Evolutionary conservation across 2,797 vertebrate species (phyloP), one percentile per base, ranked within the genome.

Genomic region (Propithecus deckenii): DNA sequence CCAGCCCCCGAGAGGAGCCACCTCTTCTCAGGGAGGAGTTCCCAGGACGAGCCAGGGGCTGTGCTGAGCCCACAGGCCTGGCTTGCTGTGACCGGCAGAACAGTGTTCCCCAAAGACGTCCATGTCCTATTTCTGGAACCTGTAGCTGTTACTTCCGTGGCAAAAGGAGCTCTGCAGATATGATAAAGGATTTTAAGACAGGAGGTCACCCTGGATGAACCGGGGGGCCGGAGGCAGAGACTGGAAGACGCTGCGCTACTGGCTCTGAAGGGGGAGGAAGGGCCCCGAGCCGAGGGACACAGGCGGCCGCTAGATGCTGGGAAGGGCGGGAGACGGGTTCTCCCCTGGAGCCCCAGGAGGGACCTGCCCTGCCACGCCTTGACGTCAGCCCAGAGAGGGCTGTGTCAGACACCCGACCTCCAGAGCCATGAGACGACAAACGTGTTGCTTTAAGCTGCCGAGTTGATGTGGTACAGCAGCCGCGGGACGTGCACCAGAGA

Each of bases 11-110:
- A 23, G 10, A 6, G 4, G 7, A 38, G 22, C 76, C 52, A 41
- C 46, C 48, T 35, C 0, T 28, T 2, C n/a, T 35, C 28, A 28
- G 18, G 43, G 43, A 30, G 28, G 79, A 79, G 35, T 23, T 38
- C 52, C 14, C 0, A 0, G n/a, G 0, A 17, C 1, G 38, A 17
- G 23, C 2, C 23, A 55, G 35, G 65, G 23, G 8, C 50, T 41
- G 48, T n/a, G 48, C 74, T 18, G 7, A 23, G 76, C 50, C 50
- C 50, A 15, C 8, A 18, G 86, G 30, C 23, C 41, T 72, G 2
- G 25, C 28, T 32, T 32, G 13, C 15, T 22, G 17, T 14, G 17
- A 6, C 4, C 0, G 18, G 28, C 30, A 46, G 46, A 28, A 22
- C 14, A n/a, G 6, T 25, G 32, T 10, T 32, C 41, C 65, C 69